Evolutionary conservation across 2,888 invertebrate species (phyloP).

Genomic region (Uropetala carovei): DNA sequence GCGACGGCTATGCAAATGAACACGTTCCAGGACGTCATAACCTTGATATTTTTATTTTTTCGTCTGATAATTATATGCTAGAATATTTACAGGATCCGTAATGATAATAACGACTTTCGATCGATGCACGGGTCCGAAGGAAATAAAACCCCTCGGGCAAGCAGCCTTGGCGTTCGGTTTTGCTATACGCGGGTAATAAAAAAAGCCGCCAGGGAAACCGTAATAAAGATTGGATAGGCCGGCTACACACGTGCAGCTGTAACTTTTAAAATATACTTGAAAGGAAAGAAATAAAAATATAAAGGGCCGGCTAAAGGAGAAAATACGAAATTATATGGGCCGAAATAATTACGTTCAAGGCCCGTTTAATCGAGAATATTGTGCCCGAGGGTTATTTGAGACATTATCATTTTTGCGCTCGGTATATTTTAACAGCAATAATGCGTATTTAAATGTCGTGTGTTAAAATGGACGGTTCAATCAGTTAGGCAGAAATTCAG

Average conservation of each 20-base stretch:
- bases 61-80: background rate
- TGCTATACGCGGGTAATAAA: background rate
- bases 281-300: background rate
- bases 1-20: background rate
- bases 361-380: no score
- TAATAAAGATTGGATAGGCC: constrained; percentile 13
- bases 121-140: background rate
- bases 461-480: no score
- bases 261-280: background rate
- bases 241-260: background rate
- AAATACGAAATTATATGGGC: no score
- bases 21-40: background rate
- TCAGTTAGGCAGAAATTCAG: no score
- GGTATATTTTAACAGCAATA: no score
- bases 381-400: no score
- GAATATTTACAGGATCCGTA: background rate
- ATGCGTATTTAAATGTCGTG: no score
- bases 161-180: background rate
- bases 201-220: background rate
- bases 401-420: no score
- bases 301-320: background rate
- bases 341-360: no score
- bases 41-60: background rate
- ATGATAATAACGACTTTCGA: background rate
- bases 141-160: background rate